A percentile compares a stretch with the other conserved stretches of the same genome.
Evolutionary conservation across 2,888 invertebrate genomes (phyloP).

Genomic region (Strigamia crassipes): DNA sequence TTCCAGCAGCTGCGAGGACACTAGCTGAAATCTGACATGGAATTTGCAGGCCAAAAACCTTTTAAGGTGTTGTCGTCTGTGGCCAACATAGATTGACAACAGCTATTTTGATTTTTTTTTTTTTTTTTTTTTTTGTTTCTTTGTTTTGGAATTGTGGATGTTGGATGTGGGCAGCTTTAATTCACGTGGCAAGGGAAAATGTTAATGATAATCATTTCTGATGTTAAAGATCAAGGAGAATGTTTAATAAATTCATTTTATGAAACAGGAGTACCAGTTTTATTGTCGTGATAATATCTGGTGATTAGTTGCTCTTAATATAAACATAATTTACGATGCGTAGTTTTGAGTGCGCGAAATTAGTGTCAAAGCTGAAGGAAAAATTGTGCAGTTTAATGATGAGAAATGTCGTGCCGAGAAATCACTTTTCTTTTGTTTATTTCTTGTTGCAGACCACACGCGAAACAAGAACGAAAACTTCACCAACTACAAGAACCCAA

Average conservation of each 20-base stretch:
- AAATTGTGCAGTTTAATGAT: too few species aligned
- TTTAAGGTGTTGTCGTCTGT: too few species aligned
- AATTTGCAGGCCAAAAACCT: too few species aligned
- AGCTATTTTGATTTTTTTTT: too few species aligned
- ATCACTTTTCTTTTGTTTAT: slow-evolving; percentile 6
- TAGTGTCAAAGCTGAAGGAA: too few species aligned
- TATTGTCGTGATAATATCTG: slow-evolving; percentile 1
- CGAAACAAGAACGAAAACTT: slow-evolving; percentile 65
- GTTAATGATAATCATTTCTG: slow-evolving; percentile 1
- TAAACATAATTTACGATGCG: neutral
- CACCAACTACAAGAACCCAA: slow-evolving; percentile 65
- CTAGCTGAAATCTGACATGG: too few species aligned
- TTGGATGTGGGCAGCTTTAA: neutral
- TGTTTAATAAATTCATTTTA: neutral
- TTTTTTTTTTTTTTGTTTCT: too few species aligned
- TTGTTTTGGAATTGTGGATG: too few species aligned
- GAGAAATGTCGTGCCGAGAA: too few species aligned
- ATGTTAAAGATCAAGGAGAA: neutral
- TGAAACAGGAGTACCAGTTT: neutral
- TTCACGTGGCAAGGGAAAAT: neutral
- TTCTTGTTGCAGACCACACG: slow-evolving; percentile 57
- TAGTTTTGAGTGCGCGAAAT: neutral
- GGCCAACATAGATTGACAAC: too few species aligned
- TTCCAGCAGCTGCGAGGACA: too few species aligned
- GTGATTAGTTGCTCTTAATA: neutral